These are phyloP conservation scores for Chinchilla lanigera DNA, from an alignment of 2,113 vertebrate species.

Conservation along the genomic window DNA sequence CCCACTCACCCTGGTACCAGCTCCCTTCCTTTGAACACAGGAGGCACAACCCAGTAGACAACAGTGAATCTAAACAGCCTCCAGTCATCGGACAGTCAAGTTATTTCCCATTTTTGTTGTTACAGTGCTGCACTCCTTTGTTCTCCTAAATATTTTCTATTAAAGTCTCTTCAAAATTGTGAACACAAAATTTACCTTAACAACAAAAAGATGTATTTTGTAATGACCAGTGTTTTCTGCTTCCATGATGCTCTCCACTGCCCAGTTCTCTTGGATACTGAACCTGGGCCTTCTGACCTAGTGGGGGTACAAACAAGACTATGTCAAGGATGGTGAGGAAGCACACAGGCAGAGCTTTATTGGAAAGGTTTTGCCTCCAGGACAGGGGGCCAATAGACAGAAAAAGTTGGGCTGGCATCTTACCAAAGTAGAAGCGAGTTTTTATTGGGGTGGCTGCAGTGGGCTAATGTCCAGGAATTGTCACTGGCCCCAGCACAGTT, in stretches of 20 bases:
- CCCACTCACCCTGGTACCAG: background rate
- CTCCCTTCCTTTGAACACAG: background rate
- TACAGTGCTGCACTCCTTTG: background rate
- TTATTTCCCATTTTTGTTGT: background rate
- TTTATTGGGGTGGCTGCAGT: background rate
- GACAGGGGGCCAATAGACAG: background rate
- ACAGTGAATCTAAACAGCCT: background rate
- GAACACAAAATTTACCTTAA: background rate
- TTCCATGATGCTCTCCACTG: background rate
- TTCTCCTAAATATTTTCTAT: background rate
- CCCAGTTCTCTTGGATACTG: background rate
- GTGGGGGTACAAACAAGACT: background rate
- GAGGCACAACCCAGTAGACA: background rate
- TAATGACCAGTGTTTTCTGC: background rate
- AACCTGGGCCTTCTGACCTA: background rate
- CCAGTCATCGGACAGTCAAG: background rate
- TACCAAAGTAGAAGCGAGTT: background rate
- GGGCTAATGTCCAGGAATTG: background rate
- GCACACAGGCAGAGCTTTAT: background rate
- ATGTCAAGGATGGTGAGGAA: background rate
- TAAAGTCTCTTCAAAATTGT: conserved; percentile 20
- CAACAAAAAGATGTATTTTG: background rate
- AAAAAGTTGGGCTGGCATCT: background rate
- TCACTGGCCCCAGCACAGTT: background rate
- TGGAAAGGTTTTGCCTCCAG: background rate